Percentiles rank a stretch among this genome's conserved stretches.
Evolutionary conservation across 2,888 invertebrate species (phyloP).

Genomic region (Calliphora vomitoria): DNA sequence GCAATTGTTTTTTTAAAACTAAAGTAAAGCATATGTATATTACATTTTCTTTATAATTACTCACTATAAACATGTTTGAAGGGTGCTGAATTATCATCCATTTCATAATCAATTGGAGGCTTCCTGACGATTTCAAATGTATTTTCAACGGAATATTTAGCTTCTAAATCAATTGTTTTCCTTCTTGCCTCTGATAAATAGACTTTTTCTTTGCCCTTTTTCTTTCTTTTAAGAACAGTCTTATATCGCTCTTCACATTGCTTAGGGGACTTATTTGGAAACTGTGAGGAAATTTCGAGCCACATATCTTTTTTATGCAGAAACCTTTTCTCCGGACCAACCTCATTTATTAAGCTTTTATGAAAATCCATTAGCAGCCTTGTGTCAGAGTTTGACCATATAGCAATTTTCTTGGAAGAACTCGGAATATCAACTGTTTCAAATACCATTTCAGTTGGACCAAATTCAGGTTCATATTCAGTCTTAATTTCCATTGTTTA

Average conservation of each 20-base stretch:
- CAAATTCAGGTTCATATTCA: slow-evolving; percentile 35
- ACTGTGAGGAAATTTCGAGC: slow-evolving; percentile 27
- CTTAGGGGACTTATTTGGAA: slow-evolving; percentile 25
- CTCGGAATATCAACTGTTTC: slow-evolving; percentile 8
- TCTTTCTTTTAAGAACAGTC: slow-evolving; percentile 46
- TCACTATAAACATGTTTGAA: slow-evolving; percentile 1
- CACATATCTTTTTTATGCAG: slow-evolving; percentile 50
- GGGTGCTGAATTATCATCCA: not conserved
- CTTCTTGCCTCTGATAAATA: not conserved
- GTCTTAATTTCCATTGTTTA: slow-evolving; percentile 20
- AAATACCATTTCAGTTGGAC: slow-evolving; percentile 8
- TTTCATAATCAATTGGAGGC: not conserved
- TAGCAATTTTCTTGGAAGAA: slow-evolving; percentile 14
- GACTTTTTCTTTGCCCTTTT: not conserved
- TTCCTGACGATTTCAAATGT: slow-evolving; percentile 7
- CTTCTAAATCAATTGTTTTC: not conserved
- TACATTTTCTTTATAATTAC: not conserved
- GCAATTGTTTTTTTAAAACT: slow-evolving; percentile 3
- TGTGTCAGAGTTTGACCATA: slow-evolving; percentile 45
- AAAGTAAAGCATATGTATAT: not conserved
- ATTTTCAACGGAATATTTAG: not conserved
- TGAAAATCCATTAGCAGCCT: slow-evolving; percentile 37
- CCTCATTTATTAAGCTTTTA: slow-evolving; percentile 13
- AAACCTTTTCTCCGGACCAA: slow-evolving; percentile 32
- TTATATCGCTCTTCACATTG: slow-evolving; percentile 54